Evolutionary conservation across 1,140 invertebrate species (phyloP).

Genomic region (Drepana arcuata): DNA sequence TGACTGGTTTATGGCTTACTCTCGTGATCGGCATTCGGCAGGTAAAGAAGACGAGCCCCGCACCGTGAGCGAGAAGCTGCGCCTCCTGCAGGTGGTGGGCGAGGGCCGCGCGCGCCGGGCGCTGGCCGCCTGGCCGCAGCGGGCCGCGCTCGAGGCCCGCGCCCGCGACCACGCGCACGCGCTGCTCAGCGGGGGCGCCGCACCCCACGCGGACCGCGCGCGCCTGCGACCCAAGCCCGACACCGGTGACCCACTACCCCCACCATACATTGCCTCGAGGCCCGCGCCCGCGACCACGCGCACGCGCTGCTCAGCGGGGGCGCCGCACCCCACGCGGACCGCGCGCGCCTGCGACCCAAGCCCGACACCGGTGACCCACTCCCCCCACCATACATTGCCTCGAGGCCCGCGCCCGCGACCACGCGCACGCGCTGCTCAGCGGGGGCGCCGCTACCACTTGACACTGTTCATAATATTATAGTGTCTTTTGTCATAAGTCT

Average conservation of each 20-base stretch:
- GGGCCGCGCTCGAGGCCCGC: conserved; percentile 82
- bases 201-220: conserved; percentile 13
- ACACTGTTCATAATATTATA: too few relatives aligned
- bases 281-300: conserved; percentile 85
- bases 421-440: conserved; percentile 83
- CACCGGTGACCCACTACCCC: conserved; percentile 28
- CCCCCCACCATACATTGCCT: too few relatives aligned
- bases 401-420: conserved; percentile 85
- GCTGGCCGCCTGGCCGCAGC: conserved; percentile 84
- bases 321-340: too few relatives aligned
- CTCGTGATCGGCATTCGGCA: too few relatives aligned
- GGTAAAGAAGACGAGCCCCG: conserved; percentile 79
- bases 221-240: conserved; percentile 15
- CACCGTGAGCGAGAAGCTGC: conserved; percentile 79
- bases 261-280: too few relatives aligned
- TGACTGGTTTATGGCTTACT: too few relatives aligned
- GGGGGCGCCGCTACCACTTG: too few relatives aligned
- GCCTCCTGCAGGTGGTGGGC: conserved; percentile 80
- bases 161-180: conserved; percentile 85
- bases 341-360: conserved; percentile 10
- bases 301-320: conserved; percentile 81
- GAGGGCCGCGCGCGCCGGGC: conserved; percentile 82
- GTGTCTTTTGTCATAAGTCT: too few relatives aligned
- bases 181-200: conserved; percentile 76
- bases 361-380: conserved; percentile 28